Conservation (phyloP, 2,113 vertebrate genomes). For the Trinectes maculatus region DNA sequence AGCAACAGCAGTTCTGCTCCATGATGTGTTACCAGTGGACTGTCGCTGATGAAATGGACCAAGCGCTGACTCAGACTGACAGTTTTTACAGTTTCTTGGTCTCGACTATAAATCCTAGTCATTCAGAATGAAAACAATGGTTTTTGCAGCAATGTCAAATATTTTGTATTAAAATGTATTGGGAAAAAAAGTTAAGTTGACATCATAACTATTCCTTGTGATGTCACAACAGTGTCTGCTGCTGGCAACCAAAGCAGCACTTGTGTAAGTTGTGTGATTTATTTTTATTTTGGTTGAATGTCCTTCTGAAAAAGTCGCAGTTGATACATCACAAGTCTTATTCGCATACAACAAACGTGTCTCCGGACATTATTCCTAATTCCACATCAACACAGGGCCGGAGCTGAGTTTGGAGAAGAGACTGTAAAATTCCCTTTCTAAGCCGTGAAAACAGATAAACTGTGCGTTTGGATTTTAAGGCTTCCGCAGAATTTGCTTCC, state of each 20-base stretch:
- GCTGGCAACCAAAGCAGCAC: not conserved
- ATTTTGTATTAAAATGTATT: no score
- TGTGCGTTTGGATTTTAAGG: slow-evolving; percentile 51
- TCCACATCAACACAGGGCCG: slow-evolving; percentile 40
- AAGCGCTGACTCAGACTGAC: not conserved
- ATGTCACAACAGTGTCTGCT: not conserved
- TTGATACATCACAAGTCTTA: not conserved
- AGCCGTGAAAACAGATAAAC: slow-evolving; percentile 58
- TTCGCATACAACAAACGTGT: not conserved
- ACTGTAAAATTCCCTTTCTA: slow-evolving; percentile 47
- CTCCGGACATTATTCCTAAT: not conserved
- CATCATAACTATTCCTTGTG: not conserved
- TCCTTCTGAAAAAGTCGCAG: not conserved
- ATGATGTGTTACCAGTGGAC: not conserved
- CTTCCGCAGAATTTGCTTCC: slow-evolving; percentile 58
- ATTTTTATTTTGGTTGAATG: not conserved
- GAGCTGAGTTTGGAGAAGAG: slow-evolving; percentile 34
- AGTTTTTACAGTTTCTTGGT: not conserved
- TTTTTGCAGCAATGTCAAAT: no score
- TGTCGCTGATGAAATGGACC: not conserved
- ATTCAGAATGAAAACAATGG: no score
- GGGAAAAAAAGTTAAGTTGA: not conserved
- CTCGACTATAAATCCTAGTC: no score
- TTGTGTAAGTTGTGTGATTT: not conserved
- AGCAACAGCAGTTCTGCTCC: slow-evolving; percentile 22